Evolutionary conservation across 2,888 invertebrate genomes (phyloP), one percentile per base, ranked within the genome.

Genomic region (Xylota sylvarum): DNA sequence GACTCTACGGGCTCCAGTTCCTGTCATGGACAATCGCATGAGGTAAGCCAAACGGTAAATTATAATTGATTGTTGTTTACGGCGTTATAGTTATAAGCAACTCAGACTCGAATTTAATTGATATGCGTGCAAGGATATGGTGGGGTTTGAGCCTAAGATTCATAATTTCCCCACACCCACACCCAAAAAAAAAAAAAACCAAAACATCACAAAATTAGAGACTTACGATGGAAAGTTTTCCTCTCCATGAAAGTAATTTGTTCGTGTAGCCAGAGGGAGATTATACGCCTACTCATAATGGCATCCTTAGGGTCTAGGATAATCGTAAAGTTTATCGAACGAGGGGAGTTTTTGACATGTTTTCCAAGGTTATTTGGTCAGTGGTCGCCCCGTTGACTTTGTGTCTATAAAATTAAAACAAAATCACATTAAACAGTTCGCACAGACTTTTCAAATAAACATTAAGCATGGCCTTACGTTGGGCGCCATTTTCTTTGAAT

Each of bases 11-110:
- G 76, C n/a, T 77, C 73, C 67, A 83, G 70, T 77, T 85, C 88
- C 76, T 88, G 88, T 79, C 87, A 81, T 46, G 88, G 84, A 74
- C 87, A 89, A 84, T 86, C 88, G 70, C 86, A 89, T 73, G 88
- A 89, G 89, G 89, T 89, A 83, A 86, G 89, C 60, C 72, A 69
- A 78, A 83, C 35, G 55, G 37, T 62, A 77, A 78, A 83, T 83
- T 87, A 70, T 83, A 83, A 83, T 83, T 82, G 82, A 82, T 86
- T 69, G 72, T 80, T 73, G 58, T 65, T 43, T 23, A 43, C 9
- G 60, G 46, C n/a, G 43, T 12, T n/a, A 14, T 48, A 52, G 32
- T 46, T 30, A 40, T 5, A 30, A 9, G 17, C 27, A 12, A 4
- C n/a, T 9, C 1, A 3, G 50, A 50, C 60, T 62, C 17, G 46